These are phyloP conservation scores for Bubalus kerabau DNA, from an alignment of 2,113 vertebrate genomes.

Conservation along the genomic window DNA sequence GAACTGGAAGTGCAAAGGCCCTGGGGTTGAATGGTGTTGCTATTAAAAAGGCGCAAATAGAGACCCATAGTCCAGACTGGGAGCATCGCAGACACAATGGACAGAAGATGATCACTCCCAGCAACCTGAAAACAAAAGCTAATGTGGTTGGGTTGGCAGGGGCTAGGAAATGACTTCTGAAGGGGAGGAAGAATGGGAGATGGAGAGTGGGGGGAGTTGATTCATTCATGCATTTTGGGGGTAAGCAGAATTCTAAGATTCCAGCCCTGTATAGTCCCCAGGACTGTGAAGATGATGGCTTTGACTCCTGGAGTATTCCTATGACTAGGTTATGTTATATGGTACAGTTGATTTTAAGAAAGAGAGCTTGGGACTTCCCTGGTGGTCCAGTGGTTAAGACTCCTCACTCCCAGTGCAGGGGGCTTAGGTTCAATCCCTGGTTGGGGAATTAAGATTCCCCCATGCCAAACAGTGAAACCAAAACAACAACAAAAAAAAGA, in stretches of 20 bases:
- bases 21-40: neutral
- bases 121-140: neutral
- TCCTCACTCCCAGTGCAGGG: neutral
- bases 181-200: no score
- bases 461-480: neutral
- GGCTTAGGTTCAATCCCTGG: neutral
- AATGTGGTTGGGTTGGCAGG: no score
- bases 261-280: neutral
- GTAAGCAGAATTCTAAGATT: neutral
- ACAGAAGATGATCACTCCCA: neutral
- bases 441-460: neutral
- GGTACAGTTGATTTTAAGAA: neutral
- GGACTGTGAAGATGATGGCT: neutral
- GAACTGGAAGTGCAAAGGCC: neutral
- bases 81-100: neutral
- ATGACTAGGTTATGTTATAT: fast-evolving
- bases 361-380: neutral
- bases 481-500: neutral
- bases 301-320: neutral
- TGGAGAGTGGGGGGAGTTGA: neutral
- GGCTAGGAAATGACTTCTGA: neutral
- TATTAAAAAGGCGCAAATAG: neutral
- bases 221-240: fast-evolving
- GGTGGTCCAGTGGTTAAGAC: neutral
- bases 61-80: neutral